Percentiles rank a stretch among this genome's conserved stretches.
phyloP scores from a whole-genome alignment of 2,888 invertebrate species.

The Cerceris rybyensis region DNA sequence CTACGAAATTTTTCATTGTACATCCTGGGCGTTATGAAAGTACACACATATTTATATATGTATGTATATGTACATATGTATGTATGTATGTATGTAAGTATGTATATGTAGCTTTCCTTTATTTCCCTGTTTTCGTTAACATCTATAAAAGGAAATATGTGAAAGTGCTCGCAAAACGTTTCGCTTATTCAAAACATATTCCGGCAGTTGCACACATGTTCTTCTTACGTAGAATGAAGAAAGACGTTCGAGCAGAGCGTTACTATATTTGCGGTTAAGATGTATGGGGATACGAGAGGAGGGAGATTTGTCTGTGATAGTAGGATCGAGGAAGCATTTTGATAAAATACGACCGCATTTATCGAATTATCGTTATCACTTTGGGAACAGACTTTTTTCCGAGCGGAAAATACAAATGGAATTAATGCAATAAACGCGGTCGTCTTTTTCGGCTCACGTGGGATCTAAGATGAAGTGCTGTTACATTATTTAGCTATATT shows the following conservation, averaged over 20 bases:
- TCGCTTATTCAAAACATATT: conserved; percentile 42
- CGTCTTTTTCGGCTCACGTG: conserved; percentile 57
- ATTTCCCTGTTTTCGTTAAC: conserved; percentile 1
- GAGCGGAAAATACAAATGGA: conserved; percentile 29
- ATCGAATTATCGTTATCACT: conserved; percentile 20
- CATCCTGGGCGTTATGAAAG: conserved; percentile 12
- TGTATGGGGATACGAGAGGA: conserved; percentile 55
- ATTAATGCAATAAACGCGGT: conserved; percentile 48
- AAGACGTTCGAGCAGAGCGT: conserved; percentile 43
- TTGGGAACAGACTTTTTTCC: conserved; percentile 23
- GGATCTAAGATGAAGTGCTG: conserved; percentile 73
- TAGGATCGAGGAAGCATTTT: conserved; percentile 71
- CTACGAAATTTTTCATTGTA: conserved; percentile 35
- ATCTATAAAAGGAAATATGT: conserved; percentile 20
- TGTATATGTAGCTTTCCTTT: neutral
- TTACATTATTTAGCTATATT: conserved; percentile 73
- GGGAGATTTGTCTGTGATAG: conserved; percentile 78
- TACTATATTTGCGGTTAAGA: conserved; percentile 55
- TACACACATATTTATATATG: neutral
- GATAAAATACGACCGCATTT: conserved; percentile 63
- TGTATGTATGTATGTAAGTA: too few relatives aligned
- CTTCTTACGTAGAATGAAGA: conserved; percentile 38
- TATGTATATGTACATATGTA: too few relatives aligned
- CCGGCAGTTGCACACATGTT: conserved; percentile 43
- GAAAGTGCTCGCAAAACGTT: conserved; percentile 58